phyloP scores from a whole-genome alignment of 2,888 invertebrate genomes.

The Empis stercorea region DNA sequence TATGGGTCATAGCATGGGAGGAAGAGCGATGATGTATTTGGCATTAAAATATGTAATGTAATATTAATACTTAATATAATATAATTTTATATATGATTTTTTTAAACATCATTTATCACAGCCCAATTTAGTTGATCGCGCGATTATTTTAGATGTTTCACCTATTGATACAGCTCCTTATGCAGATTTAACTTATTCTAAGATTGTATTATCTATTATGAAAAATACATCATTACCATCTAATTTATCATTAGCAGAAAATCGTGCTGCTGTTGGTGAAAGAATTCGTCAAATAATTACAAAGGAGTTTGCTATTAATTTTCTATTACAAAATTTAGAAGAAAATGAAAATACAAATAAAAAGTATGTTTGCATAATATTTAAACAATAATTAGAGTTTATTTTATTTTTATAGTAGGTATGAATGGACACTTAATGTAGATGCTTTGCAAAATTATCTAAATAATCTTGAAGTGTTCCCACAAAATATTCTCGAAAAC shows the following conservation, averaged over 20 bases:
- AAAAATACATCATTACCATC: slow-evolving; percentile 44
- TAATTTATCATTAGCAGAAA: slow-evolving; percentile 53
- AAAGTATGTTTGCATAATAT: no score
- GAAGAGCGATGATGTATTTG: slow-evolving; percentile 74
- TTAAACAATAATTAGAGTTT: no score
- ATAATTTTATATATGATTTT: no score
- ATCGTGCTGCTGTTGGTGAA: slow-evolving; percentile 45
- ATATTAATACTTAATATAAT: no score
- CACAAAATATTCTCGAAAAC: slow-evolving; percentile 22
- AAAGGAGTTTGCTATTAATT: no score
- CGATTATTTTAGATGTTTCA: slow-evolving; percentile 61
- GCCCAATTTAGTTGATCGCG: slow-evolving; percentile 49
- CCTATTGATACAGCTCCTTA: slow-evolving; percentile 38
- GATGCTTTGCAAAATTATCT: no score
- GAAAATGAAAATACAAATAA: no score
- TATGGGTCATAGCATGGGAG: slow-evolving; percentile 93
- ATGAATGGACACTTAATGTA: no score
- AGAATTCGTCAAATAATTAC: no score
- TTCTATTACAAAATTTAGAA: no score
- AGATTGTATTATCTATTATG: slow-evolving; percentile 33
- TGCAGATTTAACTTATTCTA: no score
- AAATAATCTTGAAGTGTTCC: background rate
- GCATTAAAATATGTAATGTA: slow-evolving; percentile 52
- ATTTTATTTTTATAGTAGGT: no score
- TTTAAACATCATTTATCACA: slow-evolving; percentile 18